Evolutionary conservation across 2,888 invertebrate species (phyloP), one percentile per base, ranked within the genome.

Genomic region (Entomobrya multifasciata): DNA sequence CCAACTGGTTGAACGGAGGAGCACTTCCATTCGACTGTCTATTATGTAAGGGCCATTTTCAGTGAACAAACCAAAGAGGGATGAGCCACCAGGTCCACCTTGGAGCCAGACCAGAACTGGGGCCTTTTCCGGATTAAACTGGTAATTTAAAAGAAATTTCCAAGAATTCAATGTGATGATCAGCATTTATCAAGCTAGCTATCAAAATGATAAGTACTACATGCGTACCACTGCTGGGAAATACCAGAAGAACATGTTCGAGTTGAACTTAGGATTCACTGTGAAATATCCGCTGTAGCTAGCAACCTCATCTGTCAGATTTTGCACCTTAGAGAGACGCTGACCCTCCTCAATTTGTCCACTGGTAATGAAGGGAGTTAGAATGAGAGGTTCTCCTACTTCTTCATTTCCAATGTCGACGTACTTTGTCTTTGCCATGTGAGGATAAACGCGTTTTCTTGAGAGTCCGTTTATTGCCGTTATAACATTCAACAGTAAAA

Each of bases 331-430:
- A 1, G 90, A 70, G 15, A 89, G 52, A 0, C 85, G 49, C 60
- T 91, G 93, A 0, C 95, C 96, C 91, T 95, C 94, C 0, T 95
- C 93, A 77, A 96, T 94, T 91, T 95, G 94, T 6, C 96, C 96
- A 84, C 93, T 94, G 92, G 96, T 95, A 41, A 97, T 94, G 77
- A 94, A 94, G 0, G 96, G 96, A 0, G 97, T 96, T 36, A 97
- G 93, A 91, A 96, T 95, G 10, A 97, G 93, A 0, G 88, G 86
- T 17, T 88, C 83, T 0, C 88, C 88, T 1, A 70, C 83, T 4
- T 85, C 81, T 1, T n/a, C 27, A n/a, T 17, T 17, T 0, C n/a
- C 55, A 10, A 72, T 15, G 13, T 49, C n/a, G 5, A 78, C 22
- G 0, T 65, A 20, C 10, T 52, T 36, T 4, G 17, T 30, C 20